Base-by-base conservation (phyloP, 2,113 vertebrate species). In the Formicarius rufipectus region DNA sequence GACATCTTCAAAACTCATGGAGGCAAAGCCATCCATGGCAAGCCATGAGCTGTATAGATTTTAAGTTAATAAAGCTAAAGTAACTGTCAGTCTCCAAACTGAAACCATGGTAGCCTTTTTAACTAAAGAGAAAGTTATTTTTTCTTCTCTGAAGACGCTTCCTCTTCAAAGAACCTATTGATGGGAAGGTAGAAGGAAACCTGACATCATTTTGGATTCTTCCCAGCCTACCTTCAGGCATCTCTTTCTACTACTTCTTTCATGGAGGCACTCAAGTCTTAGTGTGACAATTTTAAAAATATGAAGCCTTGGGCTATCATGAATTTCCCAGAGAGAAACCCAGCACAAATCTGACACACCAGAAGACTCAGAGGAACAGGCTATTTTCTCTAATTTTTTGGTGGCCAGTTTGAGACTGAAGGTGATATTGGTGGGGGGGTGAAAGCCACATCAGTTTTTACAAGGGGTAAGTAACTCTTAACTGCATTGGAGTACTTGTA, bases 151-250 rank as follows among this genome's bases (percentile, higher is more conserved):
- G 89, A 96, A 89, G 81, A 91, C 28, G 90, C 33, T 89, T 4
- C 69, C 91, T 92, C 95, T 96, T 91, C 93, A 94, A 97, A 96
- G 89, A 44, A 40, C 52, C 30, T 89, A 92, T 93, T 92, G 94
- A 96, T 93, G 94, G 74, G 86, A 95, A 96, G 94, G 95, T 97
- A 96, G 93, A 95, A 97, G 91, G 80, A 95, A 97, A 95, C 83
- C 86, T 96, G 92, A 93, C 87, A 92, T 97, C 74, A 83, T 93
- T 95, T 89, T 96, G 96, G 96, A 97, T 96, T 96, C 96, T 94
- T 96, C 92, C 93, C 86, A 97, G 75, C 73, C 84, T 94, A 93
- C 89, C 96, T 96, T 87, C 89, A 91, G 90, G 91, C 91, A 49
- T 95, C 66, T 84, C 92, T 96, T 94, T 97, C 95, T 95, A 94